A percentile compares a stretch with the other conserved stretches of the same genome.
These are phyloP conservation scores for Campylorhamphus procurvoides DNA, from an alignment of 2,113 vertebrate species.

Conservation along the genomic window DNA sequence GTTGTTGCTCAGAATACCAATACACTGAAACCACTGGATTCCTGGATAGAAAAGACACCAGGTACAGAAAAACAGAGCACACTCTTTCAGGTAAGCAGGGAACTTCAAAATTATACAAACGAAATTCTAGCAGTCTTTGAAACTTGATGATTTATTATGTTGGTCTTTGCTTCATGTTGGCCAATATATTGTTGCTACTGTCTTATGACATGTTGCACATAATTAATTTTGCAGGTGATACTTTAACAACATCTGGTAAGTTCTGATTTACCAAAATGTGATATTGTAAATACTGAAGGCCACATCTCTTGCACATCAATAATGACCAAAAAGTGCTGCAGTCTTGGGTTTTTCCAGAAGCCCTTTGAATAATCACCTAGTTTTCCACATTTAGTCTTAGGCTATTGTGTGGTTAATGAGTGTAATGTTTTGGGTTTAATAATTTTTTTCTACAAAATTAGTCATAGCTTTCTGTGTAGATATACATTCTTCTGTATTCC, in stretches of 20 bases:
- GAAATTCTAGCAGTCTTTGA: neutral
- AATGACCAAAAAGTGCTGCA: neutral
- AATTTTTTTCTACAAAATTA: neutral
- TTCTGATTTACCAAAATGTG: neutral
- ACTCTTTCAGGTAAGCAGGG: slow-evolving; percentile 81
- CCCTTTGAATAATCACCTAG: neutral
- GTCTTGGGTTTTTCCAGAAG: neutral
- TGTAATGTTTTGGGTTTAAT: neutral
- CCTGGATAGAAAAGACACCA: slow-evolving; percentile 67
- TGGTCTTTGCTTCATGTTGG: neutral
- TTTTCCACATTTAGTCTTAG: neutral
- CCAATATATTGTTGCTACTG: neutral
- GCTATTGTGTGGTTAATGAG: neutral
- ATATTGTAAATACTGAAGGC: neutral
- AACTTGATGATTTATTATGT: neutral
- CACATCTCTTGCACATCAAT: neutral
- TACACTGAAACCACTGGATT: slow-evolving; percentile 50
- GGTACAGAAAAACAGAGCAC: slow-evolving; percentile 71
- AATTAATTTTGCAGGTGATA: neutral
- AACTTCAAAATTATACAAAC: neutral
- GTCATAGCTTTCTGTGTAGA: neutral
- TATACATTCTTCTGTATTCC: neutral
- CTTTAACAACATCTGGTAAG: neutral
- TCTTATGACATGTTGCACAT: neutral
- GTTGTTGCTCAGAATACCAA: slow-evolving; percentile 52